These are phyloP conservation scores for Dasysyrphus tricinctus DNA, from an alignment of 2,888 invertebrate species.

Conservation along the genomic window DNA sequence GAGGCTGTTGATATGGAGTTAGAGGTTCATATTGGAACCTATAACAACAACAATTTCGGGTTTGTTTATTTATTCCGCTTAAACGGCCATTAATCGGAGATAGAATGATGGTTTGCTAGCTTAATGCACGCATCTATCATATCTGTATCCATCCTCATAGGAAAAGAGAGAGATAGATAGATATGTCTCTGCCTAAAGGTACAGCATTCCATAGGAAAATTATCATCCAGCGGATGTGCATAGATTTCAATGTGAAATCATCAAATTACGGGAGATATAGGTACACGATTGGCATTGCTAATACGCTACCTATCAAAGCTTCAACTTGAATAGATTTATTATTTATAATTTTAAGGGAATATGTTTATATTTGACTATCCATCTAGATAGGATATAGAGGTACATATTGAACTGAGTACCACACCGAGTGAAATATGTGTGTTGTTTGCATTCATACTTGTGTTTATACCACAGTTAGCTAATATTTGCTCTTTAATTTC, in stretches of 20 bases:
- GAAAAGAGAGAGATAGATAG: neutral
- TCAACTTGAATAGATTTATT: conserved; percentile 69
- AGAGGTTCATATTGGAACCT: conserved; percentile 30
- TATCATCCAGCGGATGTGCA: conserved; percentile 55
- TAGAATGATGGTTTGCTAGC: conserved; percentile 38
- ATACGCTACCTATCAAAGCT: conserved; percentile 59
- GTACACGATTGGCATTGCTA: conserved; percentile 70
- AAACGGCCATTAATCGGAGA: conserved; percentile 58
- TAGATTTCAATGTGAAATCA: conserved; percentile 65
- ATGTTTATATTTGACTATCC: neutral
- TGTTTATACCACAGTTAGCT: conserved; percentile 54
- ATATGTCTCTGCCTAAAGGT: no score
- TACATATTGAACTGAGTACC: neutral
- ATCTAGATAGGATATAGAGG: neutral
- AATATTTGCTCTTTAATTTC: conserved; percentile 73
- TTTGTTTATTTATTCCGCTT: conserved; percentile 71
- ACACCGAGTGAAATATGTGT: neutral
- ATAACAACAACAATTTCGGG: conserved; percentile 11
- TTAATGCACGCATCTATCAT: neutral
- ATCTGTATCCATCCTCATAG: neutral
- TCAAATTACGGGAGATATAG: conserved; percentile 59
- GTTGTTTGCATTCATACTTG: neutral
- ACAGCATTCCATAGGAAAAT: conserved; percentile 21
- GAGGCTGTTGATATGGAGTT: conserved; percentile 20
- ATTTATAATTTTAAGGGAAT: conserved; percentile 53